These are phyloP conservation scores for Circaetus cinerascens DNA, from an alignment of 2,113 vertebrate genomes.

Conservation along the genomic window DNA sequence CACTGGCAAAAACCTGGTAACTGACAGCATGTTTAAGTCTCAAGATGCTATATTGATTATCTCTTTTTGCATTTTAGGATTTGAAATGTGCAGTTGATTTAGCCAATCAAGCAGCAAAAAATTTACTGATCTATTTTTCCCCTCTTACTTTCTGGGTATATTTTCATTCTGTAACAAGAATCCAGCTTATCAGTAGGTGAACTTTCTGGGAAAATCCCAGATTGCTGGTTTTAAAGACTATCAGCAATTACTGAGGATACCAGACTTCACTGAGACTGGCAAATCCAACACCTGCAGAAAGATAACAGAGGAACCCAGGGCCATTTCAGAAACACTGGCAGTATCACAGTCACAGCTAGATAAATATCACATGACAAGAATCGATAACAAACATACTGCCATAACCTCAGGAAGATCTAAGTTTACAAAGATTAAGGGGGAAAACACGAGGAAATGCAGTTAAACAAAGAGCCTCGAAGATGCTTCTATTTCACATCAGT, in stretches of 20 bases:
- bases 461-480: slow-evolving; percentile 47
- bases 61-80: background rate
- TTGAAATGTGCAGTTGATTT: background rate
- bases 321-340: slow-evolving; percentile 58
- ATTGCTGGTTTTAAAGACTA: background rate
- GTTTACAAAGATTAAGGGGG: slow-evolving; percentile 69
- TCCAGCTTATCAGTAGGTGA: background rate
- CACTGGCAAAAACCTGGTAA: background rate
- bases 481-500: slow-evolving; percentile 28
- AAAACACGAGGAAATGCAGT: slow-evolving; percentile 44
- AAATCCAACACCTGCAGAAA: slow-evolving; percentile 65
- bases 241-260: background rate
- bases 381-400: slow-evolving; percentile 60
- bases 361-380: slow-evolving; percentile 68
- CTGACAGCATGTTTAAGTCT: background rate
- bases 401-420: slow-evolving; percentile 36
- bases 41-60: background rate
- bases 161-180: background rate
- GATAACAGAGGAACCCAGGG: slow-evolving; percentile 22
- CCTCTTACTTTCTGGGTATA: background rate
- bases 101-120: background rate
- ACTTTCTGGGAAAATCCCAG: background rate
- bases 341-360: slow-evolving; percentile 67
- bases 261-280: slow-evolving; percentile 21
- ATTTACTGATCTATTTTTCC: background rate